Evolutionary conservation across 2,113 vertebrate genomes (phyloP).

Genomic region (Bungarus multicinctus): DNA sequence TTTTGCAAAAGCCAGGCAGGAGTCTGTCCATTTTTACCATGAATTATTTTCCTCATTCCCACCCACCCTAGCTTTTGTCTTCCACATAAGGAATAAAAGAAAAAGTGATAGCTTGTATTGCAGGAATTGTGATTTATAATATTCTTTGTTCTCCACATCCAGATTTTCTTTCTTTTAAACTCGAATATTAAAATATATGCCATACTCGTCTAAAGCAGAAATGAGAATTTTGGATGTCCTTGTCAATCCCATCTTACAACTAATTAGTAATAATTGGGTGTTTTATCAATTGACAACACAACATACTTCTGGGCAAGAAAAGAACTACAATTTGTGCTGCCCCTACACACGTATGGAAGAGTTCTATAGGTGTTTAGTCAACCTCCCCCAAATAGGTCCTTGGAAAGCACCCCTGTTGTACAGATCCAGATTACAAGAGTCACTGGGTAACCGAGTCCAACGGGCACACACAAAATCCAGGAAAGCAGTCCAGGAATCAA

Average conservation of each 20-base stretch:
- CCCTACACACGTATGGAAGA: no score
- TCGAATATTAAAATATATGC: not conserved
- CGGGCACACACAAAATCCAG: no score
- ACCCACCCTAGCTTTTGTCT: not conserved
- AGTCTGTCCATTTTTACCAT: not conserved
- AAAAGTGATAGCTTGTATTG: not conserved
- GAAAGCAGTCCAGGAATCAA: no score
- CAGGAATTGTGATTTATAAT: not conserved
- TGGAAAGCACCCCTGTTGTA: no score
- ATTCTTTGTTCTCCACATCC: not conserved
- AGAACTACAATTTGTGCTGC: not conserved
- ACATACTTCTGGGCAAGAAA: constrained; percentile 1
- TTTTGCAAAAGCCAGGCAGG: not conserved
- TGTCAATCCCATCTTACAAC: not conserved
- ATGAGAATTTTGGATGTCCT: not conserved
- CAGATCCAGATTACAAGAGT: no score
- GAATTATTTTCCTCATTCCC: not conserved
- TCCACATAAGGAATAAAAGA: not conserved
- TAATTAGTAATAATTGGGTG: not conserved
- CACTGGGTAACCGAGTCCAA: no score
- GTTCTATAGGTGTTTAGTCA: no score
- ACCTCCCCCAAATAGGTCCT: no score
- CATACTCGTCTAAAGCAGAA: not conserved
- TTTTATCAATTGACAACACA: constrained; percentile 1
- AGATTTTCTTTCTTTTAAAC: not conserved